Evolutionary conservation across 2,888 invertebrate genomes (phyloP), one percentile per base, ranked within the genome.

Genomic region (Adineta ricciae): DNA sequence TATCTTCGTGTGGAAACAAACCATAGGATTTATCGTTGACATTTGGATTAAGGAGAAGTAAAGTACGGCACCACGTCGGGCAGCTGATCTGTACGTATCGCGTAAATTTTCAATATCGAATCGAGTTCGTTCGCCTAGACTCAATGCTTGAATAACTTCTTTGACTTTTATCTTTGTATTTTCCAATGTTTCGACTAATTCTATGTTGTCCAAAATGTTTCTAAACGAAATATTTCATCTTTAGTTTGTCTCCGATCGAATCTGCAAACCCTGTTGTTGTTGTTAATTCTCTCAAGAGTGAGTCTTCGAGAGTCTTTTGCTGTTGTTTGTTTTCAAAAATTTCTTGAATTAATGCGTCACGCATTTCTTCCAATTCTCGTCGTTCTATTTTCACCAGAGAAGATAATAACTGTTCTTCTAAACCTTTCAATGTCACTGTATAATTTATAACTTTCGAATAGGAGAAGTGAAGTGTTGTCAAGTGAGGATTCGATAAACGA

Each of bases 131-230:
- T 92, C 93, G 0, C 95, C 95, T 27, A 95, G 91, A 56, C 92
- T 73, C 38, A 73, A 38, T 46, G 87, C 87, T 84, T 87, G 87
- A 11, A 73, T 88, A 36, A 95, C 95, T 91, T 96, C 95, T 78
- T 92, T 92, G 0, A 96, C 95, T 89, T 95, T 96, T 0, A 93
- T 92, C 91, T 96, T 96, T 14, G 96, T 95, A 87, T 95, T 95
- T 88, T 96, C 96, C 84, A 96, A 91, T 0, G 95, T 96, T 86
- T 93, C 92, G 32, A 96, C 93, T 19, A 96, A 92, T 88, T 96
- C 96, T 0, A 94, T 93, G 88, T 96, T 96, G 89, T 96, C 96
- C 88, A 96, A 91, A 95, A 96, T 96, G 90, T 95, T 96, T 32
- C 73, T 56, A 56, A 56, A 56, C 14, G n/a, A 8, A 8, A 27